phyloP scores from a whole-genome alignment of 2,113 vertebrate species.

The Pomatorhinus ruficollis region DNA sequence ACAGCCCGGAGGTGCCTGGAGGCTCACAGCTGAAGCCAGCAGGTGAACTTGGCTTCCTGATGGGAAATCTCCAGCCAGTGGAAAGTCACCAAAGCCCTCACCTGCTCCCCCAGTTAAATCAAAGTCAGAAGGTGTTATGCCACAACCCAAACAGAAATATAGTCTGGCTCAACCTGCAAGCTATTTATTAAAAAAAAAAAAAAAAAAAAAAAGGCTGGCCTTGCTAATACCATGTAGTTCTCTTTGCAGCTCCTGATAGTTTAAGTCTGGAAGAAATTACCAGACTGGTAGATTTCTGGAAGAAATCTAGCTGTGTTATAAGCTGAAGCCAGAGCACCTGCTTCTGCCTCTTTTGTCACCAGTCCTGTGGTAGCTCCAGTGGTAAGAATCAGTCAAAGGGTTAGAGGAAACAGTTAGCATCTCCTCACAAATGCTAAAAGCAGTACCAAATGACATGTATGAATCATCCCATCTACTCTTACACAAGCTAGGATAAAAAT shows the following conservation, averaged over 20 bases:
- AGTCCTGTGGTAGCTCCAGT: background rate
- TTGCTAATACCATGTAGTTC: background rate
- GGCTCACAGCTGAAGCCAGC: background rate
- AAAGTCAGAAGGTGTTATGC: background rate
- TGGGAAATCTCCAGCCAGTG: background rate
- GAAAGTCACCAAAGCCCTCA: background rate
- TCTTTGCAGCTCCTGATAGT: background rate
- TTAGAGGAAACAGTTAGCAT: background rate
- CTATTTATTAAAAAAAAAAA: background rate
- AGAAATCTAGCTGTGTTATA: background rate
- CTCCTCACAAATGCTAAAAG: constrained; percentile 40
- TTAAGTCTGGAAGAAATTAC: background rate
- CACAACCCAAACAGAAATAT: background rate
- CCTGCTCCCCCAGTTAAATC: background rate
- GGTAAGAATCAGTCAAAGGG: background rate
- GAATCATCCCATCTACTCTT: constrained; percentile 35
- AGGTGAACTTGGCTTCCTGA: constrained; percentile 3
- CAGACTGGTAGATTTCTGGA: no score
- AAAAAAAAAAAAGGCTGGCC: background rate
- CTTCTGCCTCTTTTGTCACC: background rate
- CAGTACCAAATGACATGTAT: background rate
- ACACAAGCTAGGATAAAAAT: background rate
- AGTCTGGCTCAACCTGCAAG: background rate
- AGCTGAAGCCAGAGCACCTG: background rate
- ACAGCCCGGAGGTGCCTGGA: background rate